Evolutionary conservation across 1,140 invertebrate genomes (phyloP), one percentile per base, ranked within the genome.

Genomic region (Pararge aegeria): DNA sequence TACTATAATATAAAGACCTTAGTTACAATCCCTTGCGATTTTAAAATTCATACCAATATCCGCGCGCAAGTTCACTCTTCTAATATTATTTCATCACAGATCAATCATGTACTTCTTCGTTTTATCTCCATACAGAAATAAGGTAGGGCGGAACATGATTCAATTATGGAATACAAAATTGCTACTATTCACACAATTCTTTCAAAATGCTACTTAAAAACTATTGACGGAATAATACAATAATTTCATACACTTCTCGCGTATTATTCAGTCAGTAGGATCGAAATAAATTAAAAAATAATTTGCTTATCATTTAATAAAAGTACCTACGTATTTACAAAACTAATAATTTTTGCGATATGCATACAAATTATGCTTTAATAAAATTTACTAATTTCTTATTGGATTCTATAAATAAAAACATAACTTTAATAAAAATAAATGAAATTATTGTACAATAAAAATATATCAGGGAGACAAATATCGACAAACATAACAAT

Each of bases 51-150:
- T 64, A 68, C 64, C 62, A 60, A 56, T 66, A 73, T 77, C 75
- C 77, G 63, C 75, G 58, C 68, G 61, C 71, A 80, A 75, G 66
- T 66, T 78, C 67, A 73, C 68, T 69, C 68, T 74, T 70, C 73
- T 83, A 77, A 81, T 78, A 78, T 73, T 80, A 85, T 72, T 78
- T 80, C 74, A 89, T 89, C 86, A 89, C 86, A 89, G 86, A 84
- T 87, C 77, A 65, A 78, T 83, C 75, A 79, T 89, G 85, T 89
- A 89, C 85, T 89, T 87, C 68, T 78, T 83, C 64, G 65, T 83
- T 85, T 7, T 75, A 63, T 69, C 75, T 78, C 63, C 70, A 67
- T 66, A 73, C 66, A 76, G 65, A 78, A 78, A 78, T 68, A 75
- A 73, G 58, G 70, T 70, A 80, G 80, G 83, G 80, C 75, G 79